Evolutionary conservation across 2,888 invertebrate species (phyloP), one percentile per base, ranked within the genome.

Genomic region (Zonitis immaculata): DNA sequence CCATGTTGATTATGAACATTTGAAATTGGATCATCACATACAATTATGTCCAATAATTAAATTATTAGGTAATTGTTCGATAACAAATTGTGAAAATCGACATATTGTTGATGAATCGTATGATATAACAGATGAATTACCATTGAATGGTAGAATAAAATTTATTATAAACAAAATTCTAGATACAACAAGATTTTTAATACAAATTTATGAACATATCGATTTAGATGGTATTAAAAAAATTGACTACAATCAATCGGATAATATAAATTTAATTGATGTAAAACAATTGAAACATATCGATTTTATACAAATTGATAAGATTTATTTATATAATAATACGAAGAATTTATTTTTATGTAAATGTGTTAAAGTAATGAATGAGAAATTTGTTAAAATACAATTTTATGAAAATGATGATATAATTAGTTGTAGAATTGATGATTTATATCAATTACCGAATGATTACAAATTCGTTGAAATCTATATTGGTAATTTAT

Each of bases 41-140:
- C 77, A 79, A 0, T 65, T 88, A 9, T 89, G 90, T 66, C 75
- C 79, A 14, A 79, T 76, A 51, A 64, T 88, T 3, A 79, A 88
- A 54, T 76, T 82, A 25, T 81, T 86, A 60, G 89, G 90, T 5
- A 75, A 77, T 49, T 91, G 90, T 67, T 76, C 77, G 2, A 78
- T 81, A 57, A 71, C 73, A 45, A 76, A 76, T 42, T 89, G 89
- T 63, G 59, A 70, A 14, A 77, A 79, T 45, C 79, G 90, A 26
- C 91, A 91, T 70, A 74, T 82, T 5, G 72, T 88, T 9, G 75
- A 80, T 52, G 72, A 79, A 6, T 75, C 76, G 18, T 80, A 85
- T 59, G 77, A 79, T 49, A 77, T 80, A 4, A 74, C 76, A n/a
- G 71, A 76, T 11, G 73, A 78, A 70, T 72, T 86, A 49, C 83